Evolutionary conservation across 2,888 invertebrate species (phyloP).

Genomic region (Eupsilia transversa): DNA sequence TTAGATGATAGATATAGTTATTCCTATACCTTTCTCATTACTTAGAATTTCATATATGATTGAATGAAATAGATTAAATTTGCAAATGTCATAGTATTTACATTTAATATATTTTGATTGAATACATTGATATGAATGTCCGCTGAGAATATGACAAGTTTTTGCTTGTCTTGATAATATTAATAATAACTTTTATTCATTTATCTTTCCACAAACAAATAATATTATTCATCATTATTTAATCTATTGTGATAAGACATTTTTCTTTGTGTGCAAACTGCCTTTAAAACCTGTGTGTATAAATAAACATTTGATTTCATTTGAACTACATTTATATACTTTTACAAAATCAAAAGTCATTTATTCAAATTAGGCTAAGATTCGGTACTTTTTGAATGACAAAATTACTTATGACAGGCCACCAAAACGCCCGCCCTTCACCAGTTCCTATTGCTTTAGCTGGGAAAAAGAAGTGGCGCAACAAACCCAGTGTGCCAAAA

Average conservation of each 20-base stretch:
- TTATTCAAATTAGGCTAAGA: background rate
- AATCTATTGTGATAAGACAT: background rate
- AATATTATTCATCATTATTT: background rate
- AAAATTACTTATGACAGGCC: background rate
- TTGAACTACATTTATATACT: background rate
- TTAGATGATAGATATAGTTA: background rate
- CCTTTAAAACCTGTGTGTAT: background rate
- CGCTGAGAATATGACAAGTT: background rate
- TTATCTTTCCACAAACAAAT: background rate
- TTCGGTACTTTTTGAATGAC: background rate
- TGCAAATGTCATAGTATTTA: background rate
- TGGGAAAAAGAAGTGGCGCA: background rate
- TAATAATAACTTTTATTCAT: background rate
- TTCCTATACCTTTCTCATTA: background rate
- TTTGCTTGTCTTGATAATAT: background rate
- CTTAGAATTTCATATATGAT: background rate
- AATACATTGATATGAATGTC: background rate
- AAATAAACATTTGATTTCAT: background rate
- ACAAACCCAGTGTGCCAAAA: background rate
- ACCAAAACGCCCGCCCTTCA: background rate
- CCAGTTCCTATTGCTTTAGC: background rate
- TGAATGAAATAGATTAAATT: background rate
- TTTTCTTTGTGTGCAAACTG: background rate
- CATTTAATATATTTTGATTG: background rate
- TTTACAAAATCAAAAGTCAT: background rate